Conservation (phyloP, 2,888 invertebrate genomes). For the Liposcelis brunnea region DNA sequence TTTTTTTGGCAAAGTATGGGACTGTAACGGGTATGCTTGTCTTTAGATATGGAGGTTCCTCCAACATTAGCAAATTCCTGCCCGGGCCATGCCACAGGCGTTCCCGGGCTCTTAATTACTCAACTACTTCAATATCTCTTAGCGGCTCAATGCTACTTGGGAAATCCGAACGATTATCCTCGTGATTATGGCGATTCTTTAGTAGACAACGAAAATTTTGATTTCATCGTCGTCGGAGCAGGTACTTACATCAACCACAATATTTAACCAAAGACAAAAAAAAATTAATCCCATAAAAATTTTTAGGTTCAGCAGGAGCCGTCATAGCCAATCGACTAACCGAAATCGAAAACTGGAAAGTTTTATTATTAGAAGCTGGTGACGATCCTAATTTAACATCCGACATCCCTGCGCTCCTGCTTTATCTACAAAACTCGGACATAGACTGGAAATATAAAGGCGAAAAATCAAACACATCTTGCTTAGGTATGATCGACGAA, state of each 20-base stretch:
- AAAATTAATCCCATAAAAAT: conserved; percentile 16
- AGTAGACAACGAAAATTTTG: conserved; percentile 17
- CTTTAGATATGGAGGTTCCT: background rate
- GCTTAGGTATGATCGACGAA: conserved; percentile 22
- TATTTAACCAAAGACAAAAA: too few relatives aligned
- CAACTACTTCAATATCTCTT: conserved; percentile 40
- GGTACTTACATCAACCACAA: too few relatives aligned
- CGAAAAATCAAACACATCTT: conserved; percentile 27
- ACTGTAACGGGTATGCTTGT: too few relatives aligned
- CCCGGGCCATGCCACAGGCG: conserved; percentile 20
- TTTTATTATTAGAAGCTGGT: conserved; percentile 29
- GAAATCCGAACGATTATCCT: conserved; percentile 37
- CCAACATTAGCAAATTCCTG: conserved; percentile 14
- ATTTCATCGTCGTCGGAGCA: conserved; percentile 24
- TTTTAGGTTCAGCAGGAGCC: conserved; percentile 28
- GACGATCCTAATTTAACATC: conserved; percentile 27
- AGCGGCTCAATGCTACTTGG: conserved; percentile 39
- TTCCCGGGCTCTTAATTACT: conserved; percentile 33
- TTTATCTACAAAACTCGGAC: conserved; percentile 20
- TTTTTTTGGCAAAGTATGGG: too few relatives aligned
- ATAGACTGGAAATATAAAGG: conserved; percentile 32
- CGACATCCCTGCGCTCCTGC: conserved; percentile 26
- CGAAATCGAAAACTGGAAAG: conserved; percentile 26
- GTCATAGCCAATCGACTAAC: conserved; percentile 31
- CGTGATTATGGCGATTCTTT: conserved; percentile 24